Base-by-base conservation (phyloP, 2,797 vertebrate genomes). In the Diplodus puntazzo region DNA sequence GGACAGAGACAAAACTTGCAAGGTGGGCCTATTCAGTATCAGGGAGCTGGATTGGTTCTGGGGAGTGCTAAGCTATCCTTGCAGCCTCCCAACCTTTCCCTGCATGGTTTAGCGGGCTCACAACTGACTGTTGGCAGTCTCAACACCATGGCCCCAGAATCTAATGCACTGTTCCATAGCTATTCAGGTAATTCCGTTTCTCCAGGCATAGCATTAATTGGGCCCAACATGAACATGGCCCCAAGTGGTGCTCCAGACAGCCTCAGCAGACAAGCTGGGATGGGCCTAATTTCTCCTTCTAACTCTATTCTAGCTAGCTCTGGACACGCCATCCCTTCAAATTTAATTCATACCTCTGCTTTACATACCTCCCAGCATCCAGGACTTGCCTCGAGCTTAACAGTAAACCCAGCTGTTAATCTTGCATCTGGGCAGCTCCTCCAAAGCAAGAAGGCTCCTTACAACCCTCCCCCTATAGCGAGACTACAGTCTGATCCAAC, bases 51-150 rank as follows among this genome's bases (percentile, higher is more conserved):
- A 14, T 3, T 50, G 45, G 17, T 67, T 75, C 42, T 75, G 46
- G 71, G 65, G 11, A 75, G 34, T 27, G 16, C 75, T 59, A 82
- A 82, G 16, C 54, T 60, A n/a, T 43, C 62, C 20, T 73, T 27
- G 1, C 82, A 86, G 52, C 67, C 75, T 49, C 74, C 84, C 54
- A 81, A 42, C 75, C 55, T 79, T 16, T 83, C 86, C 5, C 46
- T 88, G 65, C 65, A 79, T 3, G 78, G 77, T n/a, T 59, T 69
- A n/a, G 6, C 75, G 5, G 70, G 74, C 30, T 75, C 87, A 23
- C 88, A 75, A 4, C 62, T 78, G 23, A 72, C 60, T 17, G 80
- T 73, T 68, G 80, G 84, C 68, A 69, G 48, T 16, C 49, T 85
- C 21, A 87, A 53, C 58, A 21, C 30, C 18, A 3, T 49, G 0